These are phyloP conservation scores for Toxonevra muliebris DNA, from an alignment of 2,888 invertebrate species.

Conservation along the genomic window DNA sequence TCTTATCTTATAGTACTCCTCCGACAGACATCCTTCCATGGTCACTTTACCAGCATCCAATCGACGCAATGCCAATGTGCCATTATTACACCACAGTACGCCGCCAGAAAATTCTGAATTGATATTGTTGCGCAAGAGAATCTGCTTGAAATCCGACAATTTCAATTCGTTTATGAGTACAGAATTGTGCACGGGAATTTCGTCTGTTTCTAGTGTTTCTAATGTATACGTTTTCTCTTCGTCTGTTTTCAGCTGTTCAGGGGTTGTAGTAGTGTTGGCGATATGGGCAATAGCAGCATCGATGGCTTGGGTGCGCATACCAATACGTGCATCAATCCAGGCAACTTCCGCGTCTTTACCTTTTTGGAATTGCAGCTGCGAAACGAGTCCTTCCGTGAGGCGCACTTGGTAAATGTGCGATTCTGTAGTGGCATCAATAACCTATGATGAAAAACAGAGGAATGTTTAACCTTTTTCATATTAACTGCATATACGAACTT, in stretches of 20 bases:
- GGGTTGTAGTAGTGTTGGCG: constrained; percentile 39
- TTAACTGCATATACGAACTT: constrained; percentile 65
- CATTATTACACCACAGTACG: constrained; percentile 92
- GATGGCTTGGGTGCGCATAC: constrained; percentile 71
- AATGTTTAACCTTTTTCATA: neutral
- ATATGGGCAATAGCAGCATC: constrained; percentile 63
- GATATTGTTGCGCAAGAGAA: constrained; percentile 78
- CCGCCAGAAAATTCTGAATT: constrained; percentile 90
- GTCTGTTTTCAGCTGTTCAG: constrained; percentile 39
- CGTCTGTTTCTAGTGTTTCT: constrained; percentile 70
- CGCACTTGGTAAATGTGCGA: constrained; percentile 98
- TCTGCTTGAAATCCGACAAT: constrained; percentile 88
- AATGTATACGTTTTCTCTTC: constrained; percentile 73
- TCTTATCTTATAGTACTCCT: constrained; percentile 94
- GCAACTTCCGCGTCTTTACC: constrained; percentile 93
- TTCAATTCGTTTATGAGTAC: constrained; percentile 94
- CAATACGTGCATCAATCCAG: constrained; percentile 88
- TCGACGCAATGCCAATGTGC: constrained; percentile 86
- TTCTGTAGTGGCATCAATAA: constrained; percentile 95
- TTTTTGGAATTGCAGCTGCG: constrained; percentile 84
- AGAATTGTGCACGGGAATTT: constrained; percentile 77
- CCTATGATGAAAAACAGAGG: constrained; percentile 34
- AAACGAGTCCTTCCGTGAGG: constrained; percentile 89
- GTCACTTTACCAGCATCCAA: constrained; percentile 92
- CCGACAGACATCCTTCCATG: constrained; percentile 91